Evolutionary conservation across 2,797 vertebrate genomes (phyloP).

Genomic region (Gephyroberyx darwinii): DNA sequence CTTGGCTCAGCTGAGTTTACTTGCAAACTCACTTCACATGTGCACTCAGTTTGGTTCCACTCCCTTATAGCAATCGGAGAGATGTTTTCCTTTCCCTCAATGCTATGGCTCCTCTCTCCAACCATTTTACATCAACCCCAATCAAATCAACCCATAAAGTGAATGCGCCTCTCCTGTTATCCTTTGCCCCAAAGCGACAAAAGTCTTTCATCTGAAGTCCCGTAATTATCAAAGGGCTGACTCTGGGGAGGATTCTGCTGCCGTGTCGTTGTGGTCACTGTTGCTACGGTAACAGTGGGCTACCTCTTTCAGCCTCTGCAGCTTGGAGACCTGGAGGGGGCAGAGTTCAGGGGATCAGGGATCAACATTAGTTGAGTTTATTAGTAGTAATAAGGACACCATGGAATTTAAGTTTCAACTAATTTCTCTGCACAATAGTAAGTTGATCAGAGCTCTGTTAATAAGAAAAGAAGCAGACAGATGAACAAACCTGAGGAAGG

Average conservation of each 20-base stretch:
- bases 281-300: conserved; percentile 68
- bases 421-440: too few species aligned
- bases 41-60: too few species aligned
- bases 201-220: neutral
- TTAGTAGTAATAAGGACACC: neutral
- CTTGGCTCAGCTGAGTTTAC: too few species aligned
- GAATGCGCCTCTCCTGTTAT: neutral
- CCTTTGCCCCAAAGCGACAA: neutral
- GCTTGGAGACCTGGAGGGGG: conserved; percentile 86
- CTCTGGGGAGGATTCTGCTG: neutral
- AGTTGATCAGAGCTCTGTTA: too few species aligned
- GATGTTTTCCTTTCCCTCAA: too few species aligned
- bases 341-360: conserved; percentile 9
- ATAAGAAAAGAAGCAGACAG: neutral
- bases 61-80: too few species aligned
- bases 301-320: conserved; percentile 89
- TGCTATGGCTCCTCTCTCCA: too few species aligned
- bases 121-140: too few species aligned
- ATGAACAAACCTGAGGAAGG: neutral
- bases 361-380: conserved; percentile 11
- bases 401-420: neutral
- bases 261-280: neutral
- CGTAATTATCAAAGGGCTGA: neutral
- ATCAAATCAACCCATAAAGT: neutral
- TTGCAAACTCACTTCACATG: too few species aligned